Evolutionary conservation across 2,888 invertebrate species (phyloP), one percentile per base, ranked within the genome.

Genomic region (Willowsia nigromaculata): DNA sequence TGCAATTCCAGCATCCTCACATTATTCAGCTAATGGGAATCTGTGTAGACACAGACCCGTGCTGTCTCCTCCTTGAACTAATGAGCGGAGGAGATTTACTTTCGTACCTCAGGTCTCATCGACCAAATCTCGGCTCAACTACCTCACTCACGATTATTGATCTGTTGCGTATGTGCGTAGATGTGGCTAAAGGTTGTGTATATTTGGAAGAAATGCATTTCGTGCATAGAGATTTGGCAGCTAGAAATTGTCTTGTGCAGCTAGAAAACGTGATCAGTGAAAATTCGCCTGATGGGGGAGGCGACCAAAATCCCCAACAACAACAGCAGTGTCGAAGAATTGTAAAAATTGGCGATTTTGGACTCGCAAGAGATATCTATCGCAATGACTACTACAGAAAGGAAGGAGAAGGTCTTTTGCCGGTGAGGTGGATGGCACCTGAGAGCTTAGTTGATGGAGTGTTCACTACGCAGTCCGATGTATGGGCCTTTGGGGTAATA

Each of bases 341-440:
- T 15, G 98, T 98, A n/a, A 98, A 98, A 94, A 98, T 98, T 85
- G 99, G 99, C 0, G 99, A 99, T 94, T 99, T 99, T 94, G 99
- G 99, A 0, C 95, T 99, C 9, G 99, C 99, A 0, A 95, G 99
- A 90, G 99, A 99, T 94, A 98, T 99, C 91, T 99, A 99, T 94
- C 98, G 98, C 94, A 98, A 97, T 93, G 99, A 99, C 94, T 99
- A 99, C 93, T 99, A 99, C 93, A 95, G 99, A 91, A 99, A 99
- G 94, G 98, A 98, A 94, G 92, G 97, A 0, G 95, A 95, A 94
- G 97, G 98, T 0, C 94, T 99, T 68, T 94, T 99, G 80, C 99
- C 99, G 0, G 98, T 99, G 0, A 93, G 94, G 56, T 94, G 99
- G 99, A 99, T 99, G 99, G 97, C 99, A 0, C 99, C 99, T 0